Conservation (phyloP, 30 jellyfish, hydroid and myxozoan species). For the Morbakka virulenta region DNA sequence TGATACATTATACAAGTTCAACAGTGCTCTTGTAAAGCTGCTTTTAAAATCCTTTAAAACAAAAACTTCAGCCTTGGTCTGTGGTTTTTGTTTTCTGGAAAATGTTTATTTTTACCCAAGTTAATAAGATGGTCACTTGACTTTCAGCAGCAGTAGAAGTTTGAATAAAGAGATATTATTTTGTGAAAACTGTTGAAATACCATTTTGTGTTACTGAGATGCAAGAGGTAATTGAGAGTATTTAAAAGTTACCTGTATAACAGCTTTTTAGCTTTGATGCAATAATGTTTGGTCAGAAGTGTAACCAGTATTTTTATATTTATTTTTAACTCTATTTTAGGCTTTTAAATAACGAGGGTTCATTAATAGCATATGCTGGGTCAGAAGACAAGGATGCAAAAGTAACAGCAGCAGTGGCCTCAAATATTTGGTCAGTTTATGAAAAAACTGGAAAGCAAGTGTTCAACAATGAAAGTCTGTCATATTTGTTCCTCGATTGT, state of each 20-base stretch:
- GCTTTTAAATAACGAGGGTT: conserved; percentile 87
- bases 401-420: conserved; percentile 98
- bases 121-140: too few relatives aligned
- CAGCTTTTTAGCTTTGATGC: neutral
- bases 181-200: too few relatives aligned
- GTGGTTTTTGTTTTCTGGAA: too few relatives aligned
- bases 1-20: too few relatives aligned
- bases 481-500: conserved; percentile 81
- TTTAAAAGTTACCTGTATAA: too few relatives aligned
- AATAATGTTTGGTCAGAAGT: neutral
- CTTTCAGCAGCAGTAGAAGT: too few relatives aligned
- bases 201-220: neutral
- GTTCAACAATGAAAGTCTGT: conserved; percentile 82
- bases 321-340: too few relatives aligned
- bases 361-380: conserved; percentile 94
- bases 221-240: neutral
- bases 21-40: too few relatives aligned
- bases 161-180: too few relatives aligned
- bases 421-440: conserved; percentile 94
- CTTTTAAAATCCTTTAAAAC: too few relatives aligned
- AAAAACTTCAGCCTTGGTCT: too few relatives aligned
- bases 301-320: neutral
- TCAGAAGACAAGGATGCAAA: conserved; percentile 86
- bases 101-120: too few relatives aligned
- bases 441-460: conserved; percentile 90